phyloP scores from a whole-genome alignment of 2,888 invertebrate genomes.

The Fragum fragum region DNA sequence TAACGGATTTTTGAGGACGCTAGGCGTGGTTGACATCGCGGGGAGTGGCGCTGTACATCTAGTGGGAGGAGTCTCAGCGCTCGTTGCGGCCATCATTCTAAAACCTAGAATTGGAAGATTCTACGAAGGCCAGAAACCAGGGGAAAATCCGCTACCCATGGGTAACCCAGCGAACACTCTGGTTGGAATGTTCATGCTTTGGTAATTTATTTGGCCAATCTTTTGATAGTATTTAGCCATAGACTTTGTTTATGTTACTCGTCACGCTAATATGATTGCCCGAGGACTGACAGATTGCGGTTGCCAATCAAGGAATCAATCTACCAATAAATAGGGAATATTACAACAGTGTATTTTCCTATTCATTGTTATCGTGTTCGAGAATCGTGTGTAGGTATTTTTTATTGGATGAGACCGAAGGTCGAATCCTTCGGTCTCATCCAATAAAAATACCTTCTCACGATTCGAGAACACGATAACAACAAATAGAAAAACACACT shows the following conservation, averaged over 20 bases:
- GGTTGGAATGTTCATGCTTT: slow-evolving; percentile 85
- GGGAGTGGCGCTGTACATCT: slow-evolving; percentile 86
- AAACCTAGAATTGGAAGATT: slow-evolving; percentile 82
- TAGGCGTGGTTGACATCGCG: slow-evolving; percentile 80
- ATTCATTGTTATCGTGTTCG: too few species aligned
- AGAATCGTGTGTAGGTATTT: too few species aligned
- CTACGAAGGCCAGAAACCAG: slow-evolving; percentile 63
- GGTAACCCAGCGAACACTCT: slow-evolving; percentile 84
- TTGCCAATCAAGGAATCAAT: too few species aligned
- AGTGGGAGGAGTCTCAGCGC: slow-evolving; percentile 83
- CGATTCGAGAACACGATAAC: too few species aligned
- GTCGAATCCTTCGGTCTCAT: too few species aligned
- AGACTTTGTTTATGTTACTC: background rate
- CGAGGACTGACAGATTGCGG: background rate
- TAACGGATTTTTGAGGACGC: slow-evolving; percentile 79
- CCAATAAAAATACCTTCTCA: too few species aligned
- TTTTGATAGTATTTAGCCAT: too few species aligned
- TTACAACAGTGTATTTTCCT: too few species aligned
- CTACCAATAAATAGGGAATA: too few species aligned
- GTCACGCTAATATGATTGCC: background rate
- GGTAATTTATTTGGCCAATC: slow-evolving; percentile 74
- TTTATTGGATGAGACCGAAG: too few species aligned
- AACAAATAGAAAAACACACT: too few species aligned
- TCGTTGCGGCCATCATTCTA: slow-evolving; percentile 83
- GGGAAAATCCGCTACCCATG: slow-evolving; percentile 66